These are phyloP conservation scores for Chaetogeoica ovagalla DNA, from an alignment of 2,888 invertebrate species.

Conservation along the genomic window DNA sequence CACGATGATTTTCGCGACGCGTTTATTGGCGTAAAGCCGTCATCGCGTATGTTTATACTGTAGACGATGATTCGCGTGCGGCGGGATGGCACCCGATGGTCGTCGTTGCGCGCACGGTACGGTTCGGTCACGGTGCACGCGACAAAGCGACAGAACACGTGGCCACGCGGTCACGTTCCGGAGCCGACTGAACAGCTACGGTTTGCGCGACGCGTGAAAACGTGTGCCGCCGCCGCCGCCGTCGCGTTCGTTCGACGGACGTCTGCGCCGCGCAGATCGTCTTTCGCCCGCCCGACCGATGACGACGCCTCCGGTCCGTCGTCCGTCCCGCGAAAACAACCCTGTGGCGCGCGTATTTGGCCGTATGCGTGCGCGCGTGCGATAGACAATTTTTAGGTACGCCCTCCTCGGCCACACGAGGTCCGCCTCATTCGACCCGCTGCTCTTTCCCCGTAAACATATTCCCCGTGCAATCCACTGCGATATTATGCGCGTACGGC, in stretches of 20 bases:
- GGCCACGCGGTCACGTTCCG: conserved; percentile 52
- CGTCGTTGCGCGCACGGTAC: too few relatives aligned
- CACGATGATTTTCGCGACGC: neutral
- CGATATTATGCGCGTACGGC: too few relatives aligned
- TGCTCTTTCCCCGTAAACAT: neutral
- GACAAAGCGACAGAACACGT: conserved; percentile 34
- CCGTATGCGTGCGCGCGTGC: neutral
- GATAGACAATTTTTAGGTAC: neutral
- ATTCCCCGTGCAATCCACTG: too few relatives aligned
- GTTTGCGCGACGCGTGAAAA: too few relatives aligned
- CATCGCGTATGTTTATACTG: neutral
- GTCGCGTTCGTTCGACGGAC: conserved; percentile 12
- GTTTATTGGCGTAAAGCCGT: too few relatives aligned
- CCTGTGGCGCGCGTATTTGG: neutral
- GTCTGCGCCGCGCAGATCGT: neutral
- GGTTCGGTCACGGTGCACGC: too few relatives aligned
- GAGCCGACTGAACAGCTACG: conserved; percentile 39
- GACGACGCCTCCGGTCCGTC: too few relatives aligned
- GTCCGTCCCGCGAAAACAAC: neutral
- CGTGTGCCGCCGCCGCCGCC: conserved; percentile 18
- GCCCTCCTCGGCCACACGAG: conserved; percentile 5
- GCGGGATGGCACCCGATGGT: neutral
- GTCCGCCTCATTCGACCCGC: conserved; percentile 24
- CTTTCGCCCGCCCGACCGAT: neutral
- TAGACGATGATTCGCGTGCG: neutral